phyloP scores from a whole-genome alignment of 2,888 invertebrate species.

The Polyploca ridens region DNA sequence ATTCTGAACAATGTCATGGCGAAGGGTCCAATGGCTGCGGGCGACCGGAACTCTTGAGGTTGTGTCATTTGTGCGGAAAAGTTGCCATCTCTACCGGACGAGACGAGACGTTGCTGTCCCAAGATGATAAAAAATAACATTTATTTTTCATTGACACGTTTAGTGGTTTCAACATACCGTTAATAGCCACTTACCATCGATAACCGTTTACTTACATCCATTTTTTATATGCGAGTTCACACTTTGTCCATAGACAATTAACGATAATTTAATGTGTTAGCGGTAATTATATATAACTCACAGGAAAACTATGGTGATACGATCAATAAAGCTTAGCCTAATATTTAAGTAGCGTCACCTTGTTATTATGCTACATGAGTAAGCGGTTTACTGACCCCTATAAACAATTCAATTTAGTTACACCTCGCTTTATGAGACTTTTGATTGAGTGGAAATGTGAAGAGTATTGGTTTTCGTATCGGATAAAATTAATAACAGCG shows the following conservation, averaged over 20 bases:
- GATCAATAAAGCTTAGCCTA: slow-evolving; percentile 31
- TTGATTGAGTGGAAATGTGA: slow-evolving; percentile 26
- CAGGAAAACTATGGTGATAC: slow-evolving; percentile 24
- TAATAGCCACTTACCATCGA: not conserved
- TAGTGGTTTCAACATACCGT: not conserved
- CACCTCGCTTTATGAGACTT: slow-evolving; percentile 30
- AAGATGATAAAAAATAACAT: slow-evolving; percentile 44
- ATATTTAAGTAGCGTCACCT: slow-evolving; percentile 30
- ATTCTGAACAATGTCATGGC: slow-evolving; percentile 42
- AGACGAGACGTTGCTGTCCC: slow-evolving; percentile 42
- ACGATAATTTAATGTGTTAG: slow-evolving; percentile 27
- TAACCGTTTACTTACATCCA: not conserved
- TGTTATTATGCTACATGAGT: slow-evolving; percentile 36
- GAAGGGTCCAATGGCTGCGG: slow-evolving; percentile 54
- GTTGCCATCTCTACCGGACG: slow-evolving; percentile 38
- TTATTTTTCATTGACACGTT: not conserved
- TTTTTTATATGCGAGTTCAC: not conserved
- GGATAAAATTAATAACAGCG: slow-evolving; percentile 54
- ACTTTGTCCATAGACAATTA: slow-evolving; percentile 13
- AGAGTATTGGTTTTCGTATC: slow-evolving; percentile 53
- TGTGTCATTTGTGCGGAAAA: slow-evolving; percentile 49
- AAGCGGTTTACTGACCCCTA: slow-evolving; percentile 38
- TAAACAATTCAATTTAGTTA: slow-evolving; percentile 35
- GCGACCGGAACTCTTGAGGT: slow-evolving; percentile 52
- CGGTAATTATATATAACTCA: slow-evolving; percentile 12